Evolutionary conservation across 2,113 vertebrate species (phyloP).

Genomic region (Ptychochromis oligacanthus): DNA sequence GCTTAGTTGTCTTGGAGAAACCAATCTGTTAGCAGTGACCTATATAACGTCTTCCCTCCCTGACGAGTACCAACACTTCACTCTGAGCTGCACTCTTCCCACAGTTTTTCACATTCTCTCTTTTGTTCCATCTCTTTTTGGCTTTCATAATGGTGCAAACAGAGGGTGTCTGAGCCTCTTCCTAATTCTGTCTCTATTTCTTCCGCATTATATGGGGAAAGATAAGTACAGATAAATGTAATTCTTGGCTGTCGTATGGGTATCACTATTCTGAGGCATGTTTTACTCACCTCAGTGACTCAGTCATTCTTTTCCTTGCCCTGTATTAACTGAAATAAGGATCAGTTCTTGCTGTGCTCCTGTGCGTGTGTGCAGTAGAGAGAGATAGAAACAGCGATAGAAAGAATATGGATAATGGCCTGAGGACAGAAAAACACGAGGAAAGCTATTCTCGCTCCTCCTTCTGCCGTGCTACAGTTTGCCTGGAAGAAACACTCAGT

Average conservation of each 20-base stretch:
- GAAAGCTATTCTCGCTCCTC: conserved; percentile 18
- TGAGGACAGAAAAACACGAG: conserved; percentile 25
- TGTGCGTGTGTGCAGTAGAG: neutral
- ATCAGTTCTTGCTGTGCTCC: neutral
- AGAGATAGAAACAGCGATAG: neutral
- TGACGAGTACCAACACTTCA: conserved; percentile 16
- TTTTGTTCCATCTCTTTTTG: conserved; percentile 44
- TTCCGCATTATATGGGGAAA: neutral
- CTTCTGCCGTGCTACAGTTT: conserved; percentile 14
- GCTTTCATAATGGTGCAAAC: conserved; percentile 22
- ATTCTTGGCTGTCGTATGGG: conserved; percentile 19
- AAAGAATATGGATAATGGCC: conserved; percentile 39
- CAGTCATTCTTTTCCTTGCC: neutral
- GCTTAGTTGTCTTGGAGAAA: conserved; percentile 61
- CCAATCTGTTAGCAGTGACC: conserved; percentile 61
- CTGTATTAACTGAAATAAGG: conserved; percentile 3
- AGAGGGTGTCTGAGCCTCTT: neutral
- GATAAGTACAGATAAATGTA: neutral
- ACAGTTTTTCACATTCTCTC: conserved; percentile 37
- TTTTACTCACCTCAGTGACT: conserved; percentile 21
- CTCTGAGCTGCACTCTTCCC: conserved; percentile 36
- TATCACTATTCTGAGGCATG: neutral
- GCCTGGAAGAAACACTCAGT: neutral
- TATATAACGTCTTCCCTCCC: conserved; percentile 57
- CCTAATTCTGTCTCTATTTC: neutral